Evolutionary conservation across 2,888 invertebrate genomes (phyloP).

Genomic region (Entomobrya proxima): DNA sequence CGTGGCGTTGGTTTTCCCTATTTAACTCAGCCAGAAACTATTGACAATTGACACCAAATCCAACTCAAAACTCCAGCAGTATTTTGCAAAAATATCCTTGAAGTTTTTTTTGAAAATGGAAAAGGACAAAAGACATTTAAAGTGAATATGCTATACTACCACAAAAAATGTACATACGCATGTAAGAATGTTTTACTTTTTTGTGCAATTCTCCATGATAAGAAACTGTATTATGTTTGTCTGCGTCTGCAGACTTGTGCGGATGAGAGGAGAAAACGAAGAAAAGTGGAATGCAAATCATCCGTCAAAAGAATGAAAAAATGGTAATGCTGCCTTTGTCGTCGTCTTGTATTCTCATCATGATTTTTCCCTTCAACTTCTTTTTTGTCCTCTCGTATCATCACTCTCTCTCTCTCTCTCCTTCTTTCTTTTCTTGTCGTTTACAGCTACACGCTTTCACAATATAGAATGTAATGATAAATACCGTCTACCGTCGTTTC

Average conservation of each 20-base stretch:
- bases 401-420: background rate
- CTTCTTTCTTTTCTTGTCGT: background rate
- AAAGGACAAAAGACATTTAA: background rate
- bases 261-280: background rate
- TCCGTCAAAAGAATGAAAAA: constrained; percentile 14
- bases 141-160: constrained; percentile 11
- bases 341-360: constrained; percentile 12
- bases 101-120: background rate
- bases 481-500: background rate
- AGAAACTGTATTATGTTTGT: too few relatives aligned
- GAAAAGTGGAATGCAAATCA: constrained; percentile 15
- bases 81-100: constrained; percentile 5
- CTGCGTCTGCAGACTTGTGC: too few relatives aligned
- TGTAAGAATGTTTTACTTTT: background rate
- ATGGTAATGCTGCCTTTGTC: constrained; percentile 18
- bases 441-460: background rate
- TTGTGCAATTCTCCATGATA: background rate
- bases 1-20: too few relatives aligned
- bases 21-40: too few relatives aligned
- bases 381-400: background rate
- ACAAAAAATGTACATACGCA: too few relatives aligned
- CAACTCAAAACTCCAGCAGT: constrained; percentile 18
- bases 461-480: background rate
- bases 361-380: background rate
- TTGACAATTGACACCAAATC: constrained; percentile 20